Conservation (phyloP, 64 coral and sea anemone species). For the Montipora capricornis region DNA sequence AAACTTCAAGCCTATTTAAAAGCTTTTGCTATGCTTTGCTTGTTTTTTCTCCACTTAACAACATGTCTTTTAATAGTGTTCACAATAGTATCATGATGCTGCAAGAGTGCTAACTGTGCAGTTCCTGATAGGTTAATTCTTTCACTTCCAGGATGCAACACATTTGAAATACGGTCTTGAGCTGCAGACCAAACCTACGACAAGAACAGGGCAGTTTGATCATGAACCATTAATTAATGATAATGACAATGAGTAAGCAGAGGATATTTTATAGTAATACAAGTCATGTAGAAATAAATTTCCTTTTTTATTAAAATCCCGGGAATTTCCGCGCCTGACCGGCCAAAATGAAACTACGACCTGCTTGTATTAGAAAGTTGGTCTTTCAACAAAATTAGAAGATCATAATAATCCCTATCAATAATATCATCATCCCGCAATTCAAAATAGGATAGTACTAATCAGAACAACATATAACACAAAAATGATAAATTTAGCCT, state of each 20-base stretch:
- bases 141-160: constrained; percentile 58
- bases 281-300: neutral
- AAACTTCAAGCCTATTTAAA: neutral
- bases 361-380: too few relatives aligned
- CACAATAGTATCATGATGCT: constrained; percentile 74
- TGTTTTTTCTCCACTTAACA: constrained; percentile 67
- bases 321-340: too few relatives aligned
- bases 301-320: too few relatives aligned
- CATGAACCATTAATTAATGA: neutral
- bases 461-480: too few relatives aligned
- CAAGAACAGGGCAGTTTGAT: neutral
- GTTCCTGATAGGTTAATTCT: constrained; percentile 66
- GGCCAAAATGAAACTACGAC: too few relatives aligned
- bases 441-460: too few relatives aligned
- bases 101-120: constrained; percentile 73
- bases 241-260: neutral
- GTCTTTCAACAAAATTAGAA: too few relatives aligned
- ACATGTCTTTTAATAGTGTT: constrained; percentile 81
- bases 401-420: too few relatives aligned
- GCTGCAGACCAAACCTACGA: constrained; percentile 73
- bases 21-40: neutral
- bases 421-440: too few relatives aligned
- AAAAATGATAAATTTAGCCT: too few relatives aligned
- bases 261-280: neutral
- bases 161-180: constrained; percentile 54